Conservation (phyloP, 2,888 invertebrate genomes). For the Drosophila subquinaria region DNA sequence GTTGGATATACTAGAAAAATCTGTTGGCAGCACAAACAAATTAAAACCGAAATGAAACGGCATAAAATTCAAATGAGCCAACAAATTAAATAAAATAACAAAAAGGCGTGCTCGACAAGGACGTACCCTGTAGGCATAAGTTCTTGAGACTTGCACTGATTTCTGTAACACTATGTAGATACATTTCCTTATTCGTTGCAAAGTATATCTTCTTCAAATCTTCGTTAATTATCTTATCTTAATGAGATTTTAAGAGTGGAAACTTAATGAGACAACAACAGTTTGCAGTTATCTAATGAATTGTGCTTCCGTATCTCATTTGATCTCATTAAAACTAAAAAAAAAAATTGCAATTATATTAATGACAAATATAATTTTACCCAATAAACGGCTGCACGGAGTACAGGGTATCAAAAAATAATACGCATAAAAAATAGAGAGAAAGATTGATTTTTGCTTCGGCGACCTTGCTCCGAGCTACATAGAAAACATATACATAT, state of each 20-base stretch:
- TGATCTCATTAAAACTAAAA: too few relatives aligned
- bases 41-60: constrained; percentile 54
- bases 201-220: neutral
- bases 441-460: constrained; percentile 28
- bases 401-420: neutral
- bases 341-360: neutral
- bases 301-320: neutral
- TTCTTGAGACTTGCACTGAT: neutral
- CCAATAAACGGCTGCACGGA: neutral
- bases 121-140: neutral
- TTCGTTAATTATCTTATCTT: constrained; percentile 1
- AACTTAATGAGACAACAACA: neutral
- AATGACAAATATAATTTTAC: neutral
- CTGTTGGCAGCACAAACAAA: constrained; percentile 64
- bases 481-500: constrained; percentile 2
- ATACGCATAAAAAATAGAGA: constrained; percentile 10
- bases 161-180: neutral
- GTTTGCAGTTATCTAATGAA: neutral
- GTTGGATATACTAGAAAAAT: constrained; percentile 41
- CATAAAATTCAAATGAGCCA: constrained; percentile 57
- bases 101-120: neutral
- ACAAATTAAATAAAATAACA: constrained; percentile 40
- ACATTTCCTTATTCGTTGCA: neutral
- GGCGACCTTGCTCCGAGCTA: constrained; percentile 59
- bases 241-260: neutral